Conservation (phyloP, 2,797 vertebrate genomes). For the Cephalopachus bancanus region DNA sequence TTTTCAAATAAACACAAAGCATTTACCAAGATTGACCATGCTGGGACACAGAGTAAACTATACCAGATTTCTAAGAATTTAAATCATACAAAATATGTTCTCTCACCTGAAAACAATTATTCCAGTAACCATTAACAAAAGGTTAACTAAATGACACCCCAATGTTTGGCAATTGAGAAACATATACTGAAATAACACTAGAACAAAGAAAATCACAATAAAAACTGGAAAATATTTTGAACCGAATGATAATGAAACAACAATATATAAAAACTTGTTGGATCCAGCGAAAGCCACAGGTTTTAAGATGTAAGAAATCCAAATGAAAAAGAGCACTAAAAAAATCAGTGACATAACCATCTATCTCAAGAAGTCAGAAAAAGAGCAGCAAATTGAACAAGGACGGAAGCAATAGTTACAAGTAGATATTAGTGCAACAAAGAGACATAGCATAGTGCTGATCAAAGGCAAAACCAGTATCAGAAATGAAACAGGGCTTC, state of each 20-base stretch:
- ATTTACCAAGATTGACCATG: not conserved
- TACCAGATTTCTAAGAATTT: slow-evolving; percentile 20
- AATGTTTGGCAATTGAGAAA: slow-evolving; percentile 35
- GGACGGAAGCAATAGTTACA: not conserved
- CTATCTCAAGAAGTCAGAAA: not conserved
- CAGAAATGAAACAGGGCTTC: not conserved
- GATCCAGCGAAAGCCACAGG: not conserved
- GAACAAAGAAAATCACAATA: slow-evolving; percentile 15
- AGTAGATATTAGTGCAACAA: not conserved
- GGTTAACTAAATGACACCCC: slow-evolving; percentile 24
- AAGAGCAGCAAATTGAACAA: not conserved
- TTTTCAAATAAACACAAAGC: slow-evolving; percentile 2
- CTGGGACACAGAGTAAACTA: not conserved
- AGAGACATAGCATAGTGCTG: not conserved
- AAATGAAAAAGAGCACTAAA: not conserved
- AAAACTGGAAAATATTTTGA: slow-evolving; percentile 55
- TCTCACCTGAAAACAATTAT: not conserved
- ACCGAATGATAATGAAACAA: slow-evolving; percentile 4
- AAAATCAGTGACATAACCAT: not conserved
- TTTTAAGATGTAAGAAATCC: not conserved
- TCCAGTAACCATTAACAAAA: slow-evolving; percentile 20
- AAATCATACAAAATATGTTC: not conserved
- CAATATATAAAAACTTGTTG: not conserved
- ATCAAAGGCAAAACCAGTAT: not conserved
- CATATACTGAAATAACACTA: not conserved